Evolutionary conservation across 2,797 vertebrate genomes (phyloP).

Genomic region (Ceryle rudis): DNA sequence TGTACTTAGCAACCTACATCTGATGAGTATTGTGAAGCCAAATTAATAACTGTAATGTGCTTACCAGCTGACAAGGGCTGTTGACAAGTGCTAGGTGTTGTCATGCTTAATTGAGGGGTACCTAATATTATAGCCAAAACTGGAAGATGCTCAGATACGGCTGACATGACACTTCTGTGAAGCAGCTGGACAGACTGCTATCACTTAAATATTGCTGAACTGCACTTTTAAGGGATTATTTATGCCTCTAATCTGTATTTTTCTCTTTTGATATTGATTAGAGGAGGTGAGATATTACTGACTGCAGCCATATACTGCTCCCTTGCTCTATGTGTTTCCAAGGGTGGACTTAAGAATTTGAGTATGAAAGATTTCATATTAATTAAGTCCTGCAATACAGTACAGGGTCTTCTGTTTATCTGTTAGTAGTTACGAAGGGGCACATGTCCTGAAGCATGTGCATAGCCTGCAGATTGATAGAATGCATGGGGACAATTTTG

Average conservation of each 20-base stretch:
- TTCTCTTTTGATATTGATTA: not conserved
- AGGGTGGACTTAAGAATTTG: not conserved
- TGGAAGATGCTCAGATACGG: not conserved
- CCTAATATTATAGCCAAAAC: not conserved
- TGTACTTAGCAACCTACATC: not conserved
- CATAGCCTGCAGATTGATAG: not conserved
- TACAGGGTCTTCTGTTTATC: not conserved
- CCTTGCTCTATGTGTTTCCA: not conserved
- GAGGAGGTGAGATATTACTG: not conserved
- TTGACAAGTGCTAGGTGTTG: not conserved
- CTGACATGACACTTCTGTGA: not conserved
- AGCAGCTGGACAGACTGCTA: not conserved
- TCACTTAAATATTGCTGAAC: not conserved
- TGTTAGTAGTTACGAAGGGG: not conserved
- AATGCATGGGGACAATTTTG: fast-evolving
- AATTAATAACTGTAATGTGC: not conserved
- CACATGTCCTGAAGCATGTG: not conserved
- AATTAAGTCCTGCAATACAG: not conserved
- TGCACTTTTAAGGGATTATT: not conserved
- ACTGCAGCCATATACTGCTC: not conserved
- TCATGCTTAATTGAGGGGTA: not conserved
- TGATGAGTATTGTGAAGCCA: not conserved
- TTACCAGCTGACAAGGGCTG: not conserved
- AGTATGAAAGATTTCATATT: not conserved
- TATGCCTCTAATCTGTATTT: not conserved